phyloP scores from a whole-genome alignment of 2,888 invertebrate species.

The Drosophila stalkeri region DNA sequence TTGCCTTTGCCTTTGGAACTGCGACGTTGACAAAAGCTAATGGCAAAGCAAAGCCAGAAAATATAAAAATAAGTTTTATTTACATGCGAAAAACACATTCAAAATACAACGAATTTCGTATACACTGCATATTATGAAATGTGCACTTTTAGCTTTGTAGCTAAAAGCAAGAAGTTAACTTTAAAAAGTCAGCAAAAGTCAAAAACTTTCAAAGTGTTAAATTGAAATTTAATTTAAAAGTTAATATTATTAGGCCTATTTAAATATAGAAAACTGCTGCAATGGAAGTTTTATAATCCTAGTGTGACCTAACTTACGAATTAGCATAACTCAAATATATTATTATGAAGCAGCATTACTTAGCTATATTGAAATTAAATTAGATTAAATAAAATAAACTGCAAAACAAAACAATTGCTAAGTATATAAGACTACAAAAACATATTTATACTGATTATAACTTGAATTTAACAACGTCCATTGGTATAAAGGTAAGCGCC shows the following conservation, averaged over 20 bases:
- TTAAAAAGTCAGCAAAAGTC: too few species aligned
- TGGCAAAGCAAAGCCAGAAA: constrained; percentile 46
- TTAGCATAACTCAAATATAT: neutral
- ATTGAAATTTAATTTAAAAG: neutral
- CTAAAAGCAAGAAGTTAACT: too few species aligned
- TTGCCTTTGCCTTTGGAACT: constrained; percentile 44
- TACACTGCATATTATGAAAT: constrained; percentile 1
- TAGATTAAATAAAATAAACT: neutral
- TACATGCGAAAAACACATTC: constrained; percentile 9
- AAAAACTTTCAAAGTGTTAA: neutral
- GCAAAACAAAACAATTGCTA: neutral
- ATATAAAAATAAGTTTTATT: constrained; percentile 27
- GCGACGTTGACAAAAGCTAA: constrained; percentile 72
- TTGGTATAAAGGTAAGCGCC: too few species aligned
- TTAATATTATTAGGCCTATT: neutral
- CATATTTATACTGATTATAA: neutral
- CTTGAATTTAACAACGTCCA: neutral
- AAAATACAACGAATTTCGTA: constrained; percentile 11
- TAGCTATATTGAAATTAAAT: neutral
- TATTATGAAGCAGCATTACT: neutral
- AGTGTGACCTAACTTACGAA: neutral
- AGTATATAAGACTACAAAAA: neutral
- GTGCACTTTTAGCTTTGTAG: neutral
- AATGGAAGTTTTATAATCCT: neutral
- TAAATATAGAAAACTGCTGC: neutral